phyloP scores from a whole-genome alignment of 2,888 invertebrate genomes.

The Scelioninae gen. 2 region DNA sequence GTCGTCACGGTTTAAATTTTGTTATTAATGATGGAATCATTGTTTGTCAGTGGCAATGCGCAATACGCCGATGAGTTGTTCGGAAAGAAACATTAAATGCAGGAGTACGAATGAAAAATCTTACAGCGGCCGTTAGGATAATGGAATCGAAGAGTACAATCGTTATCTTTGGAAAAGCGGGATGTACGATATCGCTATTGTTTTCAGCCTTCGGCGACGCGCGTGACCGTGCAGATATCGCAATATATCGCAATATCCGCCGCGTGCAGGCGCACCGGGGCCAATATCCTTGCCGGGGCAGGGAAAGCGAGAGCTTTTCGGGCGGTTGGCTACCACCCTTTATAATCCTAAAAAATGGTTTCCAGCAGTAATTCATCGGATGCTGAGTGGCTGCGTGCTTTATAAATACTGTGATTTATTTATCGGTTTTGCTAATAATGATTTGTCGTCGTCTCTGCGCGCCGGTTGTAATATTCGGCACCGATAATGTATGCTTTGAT shows the following conservation, averaged over 20 bases:
- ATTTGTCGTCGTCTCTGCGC: conserved; percentile 60
- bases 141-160: conserved; percentile 40
- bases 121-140: conserved; percentile 38
- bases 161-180: conserved; percentile 43
- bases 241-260: conserved; percentile 58
- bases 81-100: conserved; percentile 5
- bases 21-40: no score
- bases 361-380: conserved; percentile 64
- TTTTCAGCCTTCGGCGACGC: conserved; percentile 51
- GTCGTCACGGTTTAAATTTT: no score
- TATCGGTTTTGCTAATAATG: conserved; percentile 65
- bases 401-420: conserved; percentile 67
- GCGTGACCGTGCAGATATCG: conserved; percentile 52
- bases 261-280: conserved; percentile 49
- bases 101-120: conserved; percentile 19
- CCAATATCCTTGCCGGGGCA: conserved; percentile 57
- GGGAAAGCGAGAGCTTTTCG: conserved; percentile 53
- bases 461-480: conserved; percentile 41
- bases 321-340: conserved; percentile 55
- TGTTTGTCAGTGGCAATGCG: no score
- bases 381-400: conserved; percentile 59
- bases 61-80: neutral
- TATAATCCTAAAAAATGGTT: conserved; percentile 67
- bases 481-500: conserved; percentile 38
- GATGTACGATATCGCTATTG: conserved; percentile 51